Evolutionary conservation across 2,113 vertebrate species (phyloP), one percentile per base, ranked within the genome.

Genomic region (Arizona elegans): DNA sequence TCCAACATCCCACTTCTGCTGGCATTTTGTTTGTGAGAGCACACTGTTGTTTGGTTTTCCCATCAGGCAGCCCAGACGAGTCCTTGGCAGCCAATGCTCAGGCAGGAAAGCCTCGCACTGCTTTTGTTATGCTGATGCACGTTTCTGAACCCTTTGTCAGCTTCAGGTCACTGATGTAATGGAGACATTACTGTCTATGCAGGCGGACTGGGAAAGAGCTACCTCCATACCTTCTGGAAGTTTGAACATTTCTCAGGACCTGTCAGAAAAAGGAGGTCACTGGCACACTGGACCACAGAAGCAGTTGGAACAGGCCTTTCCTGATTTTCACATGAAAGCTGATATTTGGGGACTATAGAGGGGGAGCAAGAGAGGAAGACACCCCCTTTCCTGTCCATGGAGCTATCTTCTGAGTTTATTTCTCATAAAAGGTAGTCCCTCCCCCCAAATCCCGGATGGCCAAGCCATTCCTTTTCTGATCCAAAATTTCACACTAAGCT

Each of bases 211-310:
- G 43, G 86, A 92, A 94, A 90, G 24, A 26, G 92, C 89, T 93
- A 93, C 88, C 92, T 93, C 92, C 56, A 38, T 23, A 93, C 81
- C 92, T 93, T 93, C 11, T 93, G 56, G 81, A 85, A 59, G 75
- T 54, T 87, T 93, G 89, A 55, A 54, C 15, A 93, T 93, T 90
- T 93, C 89, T 93, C 90, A 93, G 75, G 75, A 93, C 88, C 75
- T 93, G 92, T 93, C 92, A 93, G 70, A 85, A 93, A 81, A 93
- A 93, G 81, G 89, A 90, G 92, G 92, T 93, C 92, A 93, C 89
- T 90, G 92, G 92, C 81, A 93, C 92, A 93, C 81, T 90, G 56
- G 43, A 43, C n/a, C 43, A 26, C 29, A 58, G 81, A 65, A 89
- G 92, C 55, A 86, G 29, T 62, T 90, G 89, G 92, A 90, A 90